phyloP scores from a whole-genome alignment of 2,797 vertebrate genomes.

The Nyctalus aviator region DNA sequence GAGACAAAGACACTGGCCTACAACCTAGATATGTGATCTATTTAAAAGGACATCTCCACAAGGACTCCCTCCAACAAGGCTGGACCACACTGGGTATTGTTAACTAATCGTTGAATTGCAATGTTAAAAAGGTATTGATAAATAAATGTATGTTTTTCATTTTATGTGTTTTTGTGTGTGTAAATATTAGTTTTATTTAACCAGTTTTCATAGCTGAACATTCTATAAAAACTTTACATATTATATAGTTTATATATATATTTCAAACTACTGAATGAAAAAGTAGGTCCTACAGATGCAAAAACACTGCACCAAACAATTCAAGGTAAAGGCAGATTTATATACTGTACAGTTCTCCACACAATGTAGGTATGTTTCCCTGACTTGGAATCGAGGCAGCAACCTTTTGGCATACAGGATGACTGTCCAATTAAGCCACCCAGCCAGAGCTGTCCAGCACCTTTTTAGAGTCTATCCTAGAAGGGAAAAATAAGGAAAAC shows the following conservation, averaged over 20 bases:
- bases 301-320: slow-evolving; percentile 93
- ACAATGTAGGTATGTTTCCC: slow-evolving; percentile 70
- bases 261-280: slow-evolving; percentile 91
- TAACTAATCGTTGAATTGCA: not conserved
- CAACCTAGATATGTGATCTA: not conserved
- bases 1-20: not conserved
- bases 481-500: slow-evolving; percentile 73
- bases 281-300: slow-evolving; percentile 93
- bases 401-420: too few relatives aligned
- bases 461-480: slow-evolving; percentile 84
- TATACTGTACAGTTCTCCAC: slow-evolving; percentile 89
- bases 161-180: slow-evolving; percentile 78
- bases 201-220: slow-evolving; percentile 93
- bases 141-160: not conserved
- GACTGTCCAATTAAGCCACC: too few relatives aligned
- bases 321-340: slow-evolving; percentile 90
- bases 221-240: slow-evolving; percentile 95
- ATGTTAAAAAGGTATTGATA: not conserved
- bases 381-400: too few relatives aligned
- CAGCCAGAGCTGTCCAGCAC: slow-evolving; percentile 74
- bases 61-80: not conserved
- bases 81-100: not conserved
- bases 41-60: not conserved
- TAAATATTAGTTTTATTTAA: slow-evolving; percentile 95
- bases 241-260: slow-evolving; percentile 93